These are phyloP conservation scores for Pedetes capensis DNA, from an alignment of 2,113 vertebrate genomes.

Conservation along the genomic window DNA sequence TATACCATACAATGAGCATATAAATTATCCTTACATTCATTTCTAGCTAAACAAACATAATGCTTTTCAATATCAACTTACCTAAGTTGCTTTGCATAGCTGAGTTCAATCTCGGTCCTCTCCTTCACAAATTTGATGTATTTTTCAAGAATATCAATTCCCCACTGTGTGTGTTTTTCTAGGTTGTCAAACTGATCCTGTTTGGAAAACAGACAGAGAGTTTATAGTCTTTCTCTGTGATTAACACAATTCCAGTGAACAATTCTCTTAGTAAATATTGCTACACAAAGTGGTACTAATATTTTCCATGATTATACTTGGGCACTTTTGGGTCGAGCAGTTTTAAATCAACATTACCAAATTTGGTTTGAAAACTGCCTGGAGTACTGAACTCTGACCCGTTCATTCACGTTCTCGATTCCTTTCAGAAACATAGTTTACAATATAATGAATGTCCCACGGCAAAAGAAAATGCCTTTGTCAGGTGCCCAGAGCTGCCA, in stretches of 20 bases:
- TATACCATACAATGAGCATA: constrained; percentile 24
- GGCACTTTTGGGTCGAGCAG: background rate
- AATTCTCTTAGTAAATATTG: background rate
- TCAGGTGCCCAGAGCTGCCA: background rate
- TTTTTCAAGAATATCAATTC: constrained; percentile 95
- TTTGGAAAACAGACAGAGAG: constrained; percentile 41
- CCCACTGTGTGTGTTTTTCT: constrained; percentile 97
- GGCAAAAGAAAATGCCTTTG: background rate
- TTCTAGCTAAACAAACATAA: background rate
- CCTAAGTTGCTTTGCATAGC: constrained; percentile 99
- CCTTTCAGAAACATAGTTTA: background rate
- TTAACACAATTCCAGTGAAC: background rate
- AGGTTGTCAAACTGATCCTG: constrained; percentile 99
- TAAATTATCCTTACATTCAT: background rate
- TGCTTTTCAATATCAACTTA: constrained; percentile 81
- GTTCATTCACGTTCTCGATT: background rate
- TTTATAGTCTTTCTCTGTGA: constrained; percentile 49
- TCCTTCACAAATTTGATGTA: constrained; percentile 99
- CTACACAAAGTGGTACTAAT: background rate
- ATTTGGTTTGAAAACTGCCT: constrained; percentile 4
- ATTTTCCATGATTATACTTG: constrained; percentile 66
- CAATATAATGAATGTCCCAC: background rate
- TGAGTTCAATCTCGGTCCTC: constrained; percentile 94
- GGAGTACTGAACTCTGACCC: background rate
- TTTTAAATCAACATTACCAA: constrained; percentile 60